These are phyloP conservation scores for Orchestes rusci DNA, from an alignment of 2,888 invertebrate species.

Conservation along the genomic window DNA sequence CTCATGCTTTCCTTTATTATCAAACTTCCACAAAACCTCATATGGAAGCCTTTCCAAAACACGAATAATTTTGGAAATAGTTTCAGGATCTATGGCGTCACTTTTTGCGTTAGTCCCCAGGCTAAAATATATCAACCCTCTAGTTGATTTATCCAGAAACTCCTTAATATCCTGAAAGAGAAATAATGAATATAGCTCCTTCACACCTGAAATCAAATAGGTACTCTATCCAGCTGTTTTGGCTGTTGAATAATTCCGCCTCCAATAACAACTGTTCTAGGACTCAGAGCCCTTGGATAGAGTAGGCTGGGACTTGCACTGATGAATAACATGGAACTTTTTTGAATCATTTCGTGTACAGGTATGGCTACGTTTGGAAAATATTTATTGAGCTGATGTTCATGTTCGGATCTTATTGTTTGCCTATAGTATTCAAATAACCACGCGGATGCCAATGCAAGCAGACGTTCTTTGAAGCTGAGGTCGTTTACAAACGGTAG, in stretches of 20 bases:
- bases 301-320: slow-evolving; percentile 37
- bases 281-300: slow-evolving; percentile 33
- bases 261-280: slow-evolving; percentile 36
- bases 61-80: slow-evolving; percentile 18
- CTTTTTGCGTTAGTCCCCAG: slow-evolving; percentile 27
- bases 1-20: slow-evolving; percentile 27
- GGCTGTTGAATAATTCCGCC: too few species aligned
- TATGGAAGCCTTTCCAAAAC: slow-evolving; percentile 24
- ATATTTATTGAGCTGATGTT: slow-evolving; percentile 29
- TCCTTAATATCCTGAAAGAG: slow-evolving; percentile 21
- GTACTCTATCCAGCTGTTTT: slow-evolving; percentile 19
- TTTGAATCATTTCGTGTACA: slow-evolving; percentile 30
- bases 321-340: slow-evolving; percentile 36
- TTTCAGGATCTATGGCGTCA: slow-evolving; percentile 15
- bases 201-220: neutral
- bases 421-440: too few species aligned
- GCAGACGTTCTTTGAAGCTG: slow-evolving; percentile 2
- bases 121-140: slow-evolving; percentile 30
- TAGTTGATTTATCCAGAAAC: slow-evolving; percentile 23
- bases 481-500: slow-evolving; percentile 3
- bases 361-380: slow-evolving; percentile 35
- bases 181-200: neutral
- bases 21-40: slow-evolving; percentile 33
- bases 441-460: too few species aligned
- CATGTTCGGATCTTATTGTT: too few species aligned